Conservation (phyloP, 2,888 invertebrate genomes). For the Apoda limacodes region DNA sequence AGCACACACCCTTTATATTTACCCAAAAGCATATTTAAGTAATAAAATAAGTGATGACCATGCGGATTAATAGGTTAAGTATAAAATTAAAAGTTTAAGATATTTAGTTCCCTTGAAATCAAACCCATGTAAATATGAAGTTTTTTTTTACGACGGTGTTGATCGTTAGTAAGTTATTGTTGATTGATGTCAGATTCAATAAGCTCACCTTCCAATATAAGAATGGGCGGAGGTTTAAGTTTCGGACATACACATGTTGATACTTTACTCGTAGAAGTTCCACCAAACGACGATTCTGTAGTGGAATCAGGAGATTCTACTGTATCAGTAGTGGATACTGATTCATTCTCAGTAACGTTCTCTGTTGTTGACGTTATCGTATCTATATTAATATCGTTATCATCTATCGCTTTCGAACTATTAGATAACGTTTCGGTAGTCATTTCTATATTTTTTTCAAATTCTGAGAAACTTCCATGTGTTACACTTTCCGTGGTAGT, state of each 20-base stretch:
- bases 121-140: no score
- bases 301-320: conserved; percentile 26
- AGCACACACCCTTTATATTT: no score
- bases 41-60: no score
- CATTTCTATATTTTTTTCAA: no score
- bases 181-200: conserved; percentile 39
- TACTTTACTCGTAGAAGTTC: conserved; percentile 29
- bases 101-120: no score
- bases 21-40: no score
- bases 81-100: no score
- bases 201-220: conserved; percentile 87
- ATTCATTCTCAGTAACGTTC: conserved; percentile 17
- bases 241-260: conserved; percentile 54
- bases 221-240: conserved; percentile 74
- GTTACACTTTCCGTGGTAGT: conserved; percentile 22
- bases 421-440: conserved; percentile 20
- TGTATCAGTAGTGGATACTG: conserved; percentile 28
- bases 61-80: conserved; percentile 50
- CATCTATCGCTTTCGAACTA: conserved; percentile 13
- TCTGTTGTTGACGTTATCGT: conserved; percentile 9
- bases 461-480: no score
- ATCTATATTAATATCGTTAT: no score
- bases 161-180: conserved; percentile 56
- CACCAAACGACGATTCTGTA: conserved; percentile 27
- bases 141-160: conserved; percentile 18